Evolutionary conservation across 2,797 vertebrate genomes (phyloP).

Genomic region (Pangasius macronema): DNA sequence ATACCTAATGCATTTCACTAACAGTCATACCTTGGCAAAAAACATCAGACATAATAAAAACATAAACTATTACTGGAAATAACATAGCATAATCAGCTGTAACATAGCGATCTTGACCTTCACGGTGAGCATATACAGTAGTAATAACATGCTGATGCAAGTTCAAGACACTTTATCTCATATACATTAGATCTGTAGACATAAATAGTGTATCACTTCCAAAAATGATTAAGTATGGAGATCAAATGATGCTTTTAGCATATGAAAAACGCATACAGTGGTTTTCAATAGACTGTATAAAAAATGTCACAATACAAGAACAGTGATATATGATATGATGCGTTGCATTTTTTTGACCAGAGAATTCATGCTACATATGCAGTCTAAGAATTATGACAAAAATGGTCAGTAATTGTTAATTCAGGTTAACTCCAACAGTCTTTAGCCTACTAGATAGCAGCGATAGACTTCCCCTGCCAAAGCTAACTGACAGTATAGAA

Average conservation of each 20-base stretch:
- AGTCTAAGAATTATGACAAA: conserved; percentile 24
- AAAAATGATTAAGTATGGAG: conserved; percentile 45
- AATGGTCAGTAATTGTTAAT: conserved; percentile 26
- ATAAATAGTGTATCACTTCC: conserved; percentile 29
- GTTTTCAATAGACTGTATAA: conserved; percentile 63
- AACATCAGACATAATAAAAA: conserved; percentile 8
- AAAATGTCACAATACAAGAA: conserved; percentile 59
- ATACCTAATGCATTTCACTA: conserved; percentile 39
- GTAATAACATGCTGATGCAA: conserved; percentile 51
- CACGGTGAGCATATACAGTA: conserved; percentile 48
- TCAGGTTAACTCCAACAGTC: conserved; percentile 53
- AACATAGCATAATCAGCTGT: conserved; percentile 27
- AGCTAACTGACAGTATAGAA: conserved; percentile 70
- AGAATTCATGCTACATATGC: conserved; percentile 33
- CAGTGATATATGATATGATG: conserved; percentile 57
- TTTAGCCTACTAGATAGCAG: conserved; percentile 67
- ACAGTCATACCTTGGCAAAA: conserved; percentile 27
- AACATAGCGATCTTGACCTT: conserved; percentile 44
- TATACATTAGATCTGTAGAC: conserved; percentile 41
- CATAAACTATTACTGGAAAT: conserved; percentile 8
- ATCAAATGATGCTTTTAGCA: conserved; percentile 60
- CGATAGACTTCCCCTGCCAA: conserved; percentile 65
- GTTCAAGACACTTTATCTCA: conserved; percentile 45
- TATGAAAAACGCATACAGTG: conserved; percentile 67
- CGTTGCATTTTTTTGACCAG: conserved; percentile 27